Base-by-base conservation (phyloP, 2,888 invertebrate genomes). In the Netelia fuscicornis region DNA sequence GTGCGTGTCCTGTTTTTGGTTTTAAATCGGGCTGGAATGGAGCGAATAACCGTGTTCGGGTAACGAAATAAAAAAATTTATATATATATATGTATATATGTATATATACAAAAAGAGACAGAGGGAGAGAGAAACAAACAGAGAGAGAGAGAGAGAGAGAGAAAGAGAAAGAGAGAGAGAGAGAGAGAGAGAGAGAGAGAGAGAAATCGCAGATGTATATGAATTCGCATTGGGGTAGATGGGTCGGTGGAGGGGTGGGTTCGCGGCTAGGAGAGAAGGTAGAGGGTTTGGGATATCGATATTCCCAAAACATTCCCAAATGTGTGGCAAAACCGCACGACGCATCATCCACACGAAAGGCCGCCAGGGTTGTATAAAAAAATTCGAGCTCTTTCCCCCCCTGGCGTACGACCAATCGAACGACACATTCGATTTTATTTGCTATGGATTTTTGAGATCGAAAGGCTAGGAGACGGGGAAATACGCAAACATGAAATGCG, bases 291-390 rank as follows among this genome's bases (percentile, higher is more conserved):
- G 68, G 56, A 56, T 37, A 79, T 83, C 83, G 83, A 83, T 83
- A 83, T 83, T 79, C 72, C 68, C 78, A 60, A 54, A 54, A 62
- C 67, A 68, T 74, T 65, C 62, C 13, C 64, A 56, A 70, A 83
- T 64, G 62, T 70, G 52, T 37, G 54, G 44, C 67, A 71, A 82
- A 83, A 68, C 20, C 54, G 54, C 11, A 10, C 58, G 42, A 79
- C 52, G 65, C 54, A 64, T 72, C 54, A 56, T 72, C 54, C 64
- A 25, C n/a, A 60, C 48, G 44, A 44, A 30, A 76, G 37, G 37
- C 37, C 37, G 37, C 54, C 58, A 60, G 72, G 72, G 17, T 83
- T 44, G 30, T 44, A 62, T 79, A 70, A 75, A 79, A 83, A 79
- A 83, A 68, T 67, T 62, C 77, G 65, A 0, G 17, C 3, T 17